phyloP scores from a whole-genome alignment of 2,797 vertebrate genomes.

The Pteronotus mesoamericanus region DNA sequence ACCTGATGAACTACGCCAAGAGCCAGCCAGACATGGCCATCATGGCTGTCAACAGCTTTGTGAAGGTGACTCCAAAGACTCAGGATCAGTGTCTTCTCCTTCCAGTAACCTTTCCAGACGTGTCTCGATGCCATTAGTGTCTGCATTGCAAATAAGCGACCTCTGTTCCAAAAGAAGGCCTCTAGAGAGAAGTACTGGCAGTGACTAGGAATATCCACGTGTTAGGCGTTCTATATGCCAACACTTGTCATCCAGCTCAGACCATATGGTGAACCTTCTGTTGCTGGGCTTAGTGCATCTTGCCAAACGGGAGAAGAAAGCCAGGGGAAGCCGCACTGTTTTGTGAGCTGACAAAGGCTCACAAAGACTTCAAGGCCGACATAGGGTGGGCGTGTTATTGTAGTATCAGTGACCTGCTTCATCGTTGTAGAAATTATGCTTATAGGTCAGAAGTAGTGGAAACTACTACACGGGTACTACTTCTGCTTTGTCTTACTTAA shows the following conservation, averaged over 20 bases:
- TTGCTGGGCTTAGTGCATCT: background rate
- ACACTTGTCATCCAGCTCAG: background rate
- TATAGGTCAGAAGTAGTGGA: background rate
- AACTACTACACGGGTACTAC: background rate
- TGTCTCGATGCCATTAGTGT: background rate
- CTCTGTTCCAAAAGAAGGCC: conserved; percentile 6
- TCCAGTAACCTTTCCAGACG: background rate
- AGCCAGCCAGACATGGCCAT: conserved; percentile 99
- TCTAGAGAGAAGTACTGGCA: background rate
- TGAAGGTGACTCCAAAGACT: conserved; percentile 87
- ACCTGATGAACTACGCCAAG: conserved; percentile 99
- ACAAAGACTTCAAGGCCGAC: background rate
- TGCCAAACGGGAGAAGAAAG: background rate
- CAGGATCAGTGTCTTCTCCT: background rate
- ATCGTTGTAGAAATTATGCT: background rate
- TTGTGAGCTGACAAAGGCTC: background rate
- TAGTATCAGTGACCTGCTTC: background rate
- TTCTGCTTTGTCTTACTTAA: background rate
- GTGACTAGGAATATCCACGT: background rate
- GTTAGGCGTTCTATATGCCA: background rate
- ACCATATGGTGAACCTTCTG: conserved; percentile 31
- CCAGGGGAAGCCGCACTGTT: conserved; percentile 5
- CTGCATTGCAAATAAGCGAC: background rate
- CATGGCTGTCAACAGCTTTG: conserved; percentile 99
- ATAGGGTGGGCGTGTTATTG: background rate